A percentile compares a stretch with the other conserved stretches of the same genome.
Conservation (phyloP, 2,797 vertebrate genomes). For the Zalophus californianus region DNA sequence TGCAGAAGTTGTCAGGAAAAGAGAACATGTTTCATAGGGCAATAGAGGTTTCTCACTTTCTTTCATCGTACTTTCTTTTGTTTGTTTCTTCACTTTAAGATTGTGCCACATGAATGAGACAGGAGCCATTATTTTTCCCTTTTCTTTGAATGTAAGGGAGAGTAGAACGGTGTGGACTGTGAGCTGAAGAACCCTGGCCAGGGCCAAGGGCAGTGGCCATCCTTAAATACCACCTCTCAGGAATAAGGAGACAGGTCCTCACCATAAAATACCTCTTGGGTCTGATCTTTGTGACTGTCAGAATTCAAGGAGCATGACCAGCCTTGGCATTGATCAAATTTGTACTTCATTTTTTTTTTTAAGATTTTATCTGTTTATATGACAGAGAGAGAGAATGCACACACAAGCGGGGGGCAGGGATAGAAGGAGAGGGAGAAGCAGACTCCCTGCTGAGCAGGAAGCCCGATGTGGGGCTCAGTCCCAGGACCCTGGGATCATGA, state of each 20-base stretch:
- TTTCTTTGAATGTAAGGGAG: not conserved
- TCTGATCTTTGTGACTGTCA: not conserved
- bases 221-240: not conserved
- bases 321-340: not conserved
- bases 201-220: too few relatives aligned
- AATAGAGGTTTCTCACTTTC: not conserved
- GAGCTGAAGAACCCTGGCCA: not conserved
- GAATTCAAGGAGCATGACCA: not conserved
- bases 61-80: not conserved
- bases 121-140: not conserved
- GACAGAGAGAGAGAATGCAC: not conserved
- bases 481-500: not conserved
- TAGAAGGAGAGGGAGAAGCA: not conserved
- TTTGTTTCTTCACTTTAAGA: not conserved
- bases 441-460: not conserved
- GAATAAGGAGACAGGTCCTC: not conserved
- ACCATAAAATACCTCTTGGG: not conserved
- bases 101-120: not conserved
- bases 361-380: not conserved
- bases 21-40: not conserved
- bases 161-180: not conserved
- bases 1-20: not conserved
- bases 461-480: not conserved
- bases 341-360: not conserved
- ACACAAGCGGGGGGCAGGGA: too few relatives aligned